Base-by-base conservation (phyloP, 2,113 vertebrate genomes). In the Circaetus cinerascens region DNA sequence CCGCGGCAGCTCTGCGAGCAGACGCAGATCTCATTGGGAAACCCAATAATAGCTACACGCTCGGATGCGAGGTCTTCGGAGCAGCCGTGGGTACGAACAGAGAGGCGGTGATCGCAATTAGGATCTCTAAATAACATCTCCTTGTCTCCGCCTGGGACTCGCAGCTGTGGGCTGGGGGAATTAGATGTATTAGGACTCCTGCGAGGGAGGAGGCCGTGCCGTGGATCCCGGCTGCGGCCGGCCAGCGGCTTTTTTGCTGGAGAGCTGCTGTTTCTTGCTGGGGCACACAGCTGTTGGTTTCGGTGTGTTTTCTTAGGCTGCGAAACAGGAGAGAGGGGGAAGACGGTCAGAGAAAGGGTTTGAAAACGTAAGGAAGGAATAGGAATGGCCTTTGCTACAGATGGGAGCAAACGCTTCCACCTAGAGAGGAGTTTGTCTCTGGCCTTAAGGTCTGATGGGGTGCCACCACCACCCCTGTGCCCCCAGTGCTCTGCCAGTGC, bases 151-250 rank as follows among this genome's bases (percentile, higher is more conserved):
- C 45, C 36, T 46, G 50, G 34, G 40, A 75, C 51, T 41, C 0
- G 0, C 50, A 53, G 68, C 48, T 51, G 48, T 51, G 59, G 36
- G 29, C 26, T 18, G 64, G 59, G 41, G 18, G 38, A 82, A 34
- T 6, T 15, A 60, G 57, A 15, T 1, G 3, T 10, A 5, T 27
- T 5, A 38, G 36, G 40, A 15, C 13, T 43, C 6, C 40, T 46
- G 34, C 0, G 2, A 73, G 34, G 34, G 5, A 13, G 15, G n/a
- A 60, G 17, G 34, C 8, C 4, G 4, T n/a, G 32, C 41, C 0
- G 0, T 46, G 43, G 41, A 38, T 67, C 56, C 32, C 4, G 17
- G 25, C 13, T 22, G 19, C 13, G 45, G 8, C 16, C 21, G 20
- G 56, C n/a, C 27, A 27, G 62, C 22, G 67, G 40, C n/a, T 81